phyloP scores from a whole-genome alignment of 2,888 invertebrate species.

The Criorhina ranunculi region DNA sequence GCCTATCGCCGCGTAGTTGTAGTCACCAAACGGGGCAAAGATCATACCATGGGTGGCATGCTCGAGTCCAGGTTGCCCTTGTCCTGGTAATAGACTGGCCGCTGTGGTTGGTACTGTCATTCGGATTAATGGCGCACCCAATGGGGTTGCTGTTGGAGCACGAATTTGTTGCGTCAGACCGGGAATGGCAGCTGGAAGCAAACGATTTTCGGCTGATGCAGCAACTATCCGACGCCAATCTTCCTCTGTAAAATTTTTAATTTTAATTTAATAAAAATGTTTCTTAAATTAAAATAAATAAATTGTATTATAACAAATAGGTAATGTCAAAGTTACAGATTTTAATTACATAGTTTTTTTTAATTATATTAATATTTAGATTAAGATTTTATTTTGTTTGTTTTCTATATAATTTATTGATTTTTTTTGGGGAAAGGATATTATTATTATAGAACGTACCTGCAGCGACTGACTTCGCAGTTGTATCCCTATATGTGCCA shows the following conservation, averaged over 20 bases:
- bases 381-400: constrained; percentile 18
- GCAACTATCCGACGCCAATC: constrained; percentile 93
- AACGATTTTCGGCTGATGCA: constrained; percentile 91
- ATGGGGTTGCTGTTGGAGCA: constrained; percentile 90
- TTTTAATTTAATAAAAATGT: background rate
- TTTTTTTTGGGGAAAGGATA: constrained; percentile 36
- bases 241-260: constrained; percentile 86
- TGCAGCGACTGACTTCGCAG: constrained; percentile 93
- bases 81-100: constrained; percentile 86
- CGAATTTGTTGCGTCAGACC: constrained; percentile 88
- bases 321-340: constrained; percentile 47
- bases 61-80: constrained; percentile 87
- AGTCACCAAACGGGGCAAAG: constrained; percentile 94
- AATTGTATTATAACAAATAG: constrained; percentile 28
- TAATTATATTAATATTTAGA: constrained; percentile 42
- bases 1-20: constrained; percentile 92
- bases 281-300: background rate
- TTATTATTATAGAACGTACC: constrained; percentile 85
- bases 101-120: constrained; percentile 93
- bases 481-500: constrained; percentile 99
- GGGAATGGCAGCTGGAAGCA: constrained; percentile 87
- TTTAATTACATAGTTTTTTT: constrained; percentile 62
- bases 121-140: constrained; percentile 95
- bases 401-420: no score
- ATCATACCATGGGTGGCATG: constrained; percentile 90